Conservation (phyloP, 2,113 vertebrate species). For the Lagenorhynchus albirostris region DNA sequence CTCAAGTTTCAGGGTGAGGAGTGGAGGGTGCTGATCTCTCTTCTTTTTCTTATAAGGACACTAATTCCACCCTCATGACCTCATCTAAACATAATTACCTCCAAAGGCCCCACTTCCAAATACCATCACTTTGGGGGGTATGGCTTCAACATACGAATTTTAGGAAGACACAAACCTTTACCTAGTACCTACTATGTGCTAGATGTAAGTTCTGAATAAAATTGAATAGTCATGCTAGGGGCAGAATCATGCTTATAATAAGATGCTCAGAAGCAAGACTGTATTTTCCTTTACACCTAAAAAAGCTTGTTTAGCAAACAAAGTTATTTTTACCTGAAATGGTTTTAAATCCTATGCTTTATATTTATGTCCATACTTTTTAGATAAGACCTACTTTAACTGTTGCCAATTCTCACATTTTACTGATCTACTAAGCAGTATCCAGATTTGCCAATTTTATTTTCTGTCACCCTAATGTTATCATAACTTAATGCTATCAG, state of each 20-base stretch:
- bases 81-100: not conserved
- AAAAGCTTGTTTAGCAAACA: conserved; percentile 52
- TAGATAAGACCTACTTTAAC: conserved; percentile 54
- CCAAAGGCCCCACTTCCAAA: not conserved
- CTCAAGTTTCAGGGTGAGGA: not conserved
- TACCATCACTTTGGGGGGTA: not conserved
- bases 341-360: conserved; percentile 18
- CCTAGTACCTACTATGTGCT: not conserved
- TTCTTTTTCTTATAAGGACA: not conserved
- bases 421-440: conserved; percentile 51
- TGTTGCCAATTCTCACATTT: conserved; percentile 37
- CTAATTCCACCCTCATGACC: not conserved
- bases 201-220: not conserved
- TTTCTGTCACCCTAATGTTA: conserved; percentile 55
- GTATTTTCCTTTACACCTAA: conserved; percentile 22
- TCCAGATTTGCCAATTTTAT: conserved; percentile 36
- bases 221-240: not conserved
- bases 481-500: conserved; percentile 62
- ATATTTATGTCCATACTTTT: not conserved
- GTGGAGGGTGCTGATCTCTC: not conserved
- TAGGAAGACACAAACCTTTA: not conserved
- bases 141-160: not conserved
- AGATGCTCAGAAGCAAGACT: conserved; percentile 13
- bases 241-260: not conserved
- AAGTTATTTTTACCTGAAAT: conserved; percentile 57